Percentiles rank a stretch among this genome's conserved stretches.
These are phyloP conservation scores for Orthosia gothica DNA, from an alignment of 2,888 invertebrate genomes.

Conservation along the genomic window DNA sequence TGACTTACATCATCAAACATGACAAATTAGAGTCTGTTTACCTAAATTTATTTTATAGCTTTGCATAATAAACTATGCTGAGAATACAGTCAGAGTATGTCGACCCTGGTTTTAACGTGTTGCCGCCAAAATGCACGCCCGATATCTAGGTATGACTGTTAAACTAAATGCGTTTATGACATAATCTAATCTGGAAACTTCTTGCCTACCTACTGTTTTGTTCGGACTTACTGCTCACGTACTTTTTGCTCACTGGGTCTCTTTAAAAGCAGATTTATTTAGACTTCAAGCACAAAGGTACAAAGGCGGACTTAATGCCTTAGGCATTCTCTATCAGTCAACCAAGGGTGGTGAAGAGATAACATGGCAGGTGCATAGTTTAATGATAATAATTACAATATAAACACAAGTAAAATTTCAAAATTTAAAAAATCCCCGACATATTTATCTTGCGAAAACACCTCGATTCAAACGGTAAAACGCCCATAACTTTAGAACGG, in stretches of 20 bases:
- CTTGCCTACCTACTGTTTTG: background rate
- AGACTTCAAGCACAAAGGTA: too few species aligned
- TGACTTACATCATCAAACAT: conserved; percentile 16
- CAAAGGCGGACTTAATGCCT: too few species aligned
- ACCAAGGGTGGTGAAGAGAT: too few species aligned
- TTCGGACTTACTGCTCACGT: too few species aligned
- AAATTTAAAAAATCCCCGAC: too few species aligned
- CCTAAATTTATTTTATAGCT: conserved; percentile 26
- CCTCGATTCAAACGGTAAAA: too few species aligned
- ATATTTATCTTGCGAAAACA: too few species aligned
- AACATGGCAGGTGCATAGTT: too few species aligned
- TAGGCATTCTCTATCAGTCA: too few species aligned
- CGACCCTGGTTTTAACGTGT: conserved; percentile 26
- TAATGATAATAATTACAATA: too few species aligned
- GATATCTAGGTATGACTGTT: background rate
- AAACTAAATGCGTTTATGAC: conserved; percentile 7
- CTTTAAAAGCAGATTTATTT: background rate
- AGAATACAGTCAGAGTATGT: conserved; percentile 14
- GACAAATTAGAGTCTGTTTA: conserved; percentile 21
- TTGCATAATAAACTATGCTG: conserved; percentile 1
- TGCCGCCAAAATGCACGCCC: conserved; percentile 27
- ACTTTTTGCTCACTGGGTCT: background rate
- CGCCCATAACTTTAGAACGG: too few species aligned
- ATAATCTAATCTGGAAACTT: background rate
- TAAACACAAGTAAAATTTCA: too few species aligned